These are phyloP conservation scores for Stictocephala bisonia DNA, from an alignment of 2,888 invertebrate genomes.

Conservation along the genomic window DNA sequence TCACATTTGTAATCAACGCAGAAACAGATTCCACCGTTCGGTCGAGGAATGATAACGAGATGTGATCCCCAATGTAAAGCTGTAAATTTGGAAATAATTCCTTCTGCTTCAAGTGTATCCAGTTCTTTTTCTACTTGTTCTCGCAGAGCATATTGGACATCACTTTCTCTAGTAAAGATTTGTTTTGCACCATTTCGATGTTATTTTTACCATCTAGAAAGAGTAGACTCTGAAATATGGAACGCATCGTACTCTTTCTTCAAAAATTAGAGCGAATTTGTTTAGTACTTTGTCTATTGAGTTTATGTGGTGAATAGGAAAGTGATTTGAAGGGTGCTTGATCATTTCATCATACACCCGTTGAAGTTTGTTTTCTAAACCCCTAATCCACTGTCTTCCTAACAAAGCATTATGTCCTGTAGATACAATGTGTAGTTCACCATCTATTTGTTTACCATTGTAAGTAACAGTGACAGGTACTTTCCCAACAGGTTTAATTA, in stretches of 20 bases:
- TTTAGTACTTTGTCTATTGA: too few species aligned
- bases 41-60: not conserved
- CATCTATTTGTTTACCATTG: constrained; percentile 4
- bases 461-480: not conserved
- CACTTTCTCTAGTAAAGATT: constrained; percentile 30
- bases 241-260: too few species aligned
- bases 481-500: constrained; percentile 8
- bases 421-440: not conserved
- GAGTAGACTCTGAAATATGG: too few species aligned
- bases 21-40: constrained; percentile 16
- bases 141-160: constrained; percentile 40
- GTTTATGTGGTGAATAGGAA: too few species aligned
- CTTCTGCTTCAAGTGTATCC: not conserved
- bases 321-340: too few species aligned
- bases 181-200: constrained; percentile 43
- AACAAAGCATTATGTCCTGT: too few species aligned
- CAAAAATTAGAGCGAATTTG: too few species aligned
- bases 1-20: constrained; percentile 53
- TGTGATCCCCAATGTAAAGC: constrained; percentile 1
- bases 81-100: not conserved
- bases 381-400: too few species aligned
- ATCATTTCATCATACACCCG: too few species aligned
- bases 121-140: constrained; percentile 19
- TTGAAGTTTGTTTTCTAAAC: too few species aligned
- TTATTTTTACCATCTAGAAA: too few species aligned